Conservation (phyloP, 2,888 invertebrate species). For the Pycnomerus fuliginosus region DNA sequence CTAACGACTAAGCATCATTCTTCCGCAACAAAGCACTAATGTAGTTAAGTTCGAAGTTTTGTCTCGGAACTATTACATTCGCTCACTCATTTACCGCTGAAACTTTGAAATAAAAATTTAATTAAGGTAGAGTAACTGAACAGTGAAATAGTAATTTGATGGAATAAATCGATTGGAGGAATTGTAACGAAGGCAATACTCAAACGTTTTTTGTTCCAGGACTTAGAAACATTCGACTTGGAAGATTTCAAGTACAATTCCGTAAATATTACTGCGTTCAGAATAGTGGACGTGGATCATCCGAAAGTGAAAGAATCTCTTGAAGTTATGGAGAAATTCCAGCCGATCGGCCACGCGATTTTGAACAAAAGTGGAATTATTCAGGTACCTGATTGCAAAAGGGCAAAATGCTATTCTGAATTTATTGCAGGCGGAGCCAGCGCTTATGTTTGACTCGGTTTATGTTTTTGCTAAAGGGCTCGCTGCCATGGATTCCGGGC, state of each 20-base stretch:
- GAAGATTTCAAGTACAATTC: constrained; percentile 93
- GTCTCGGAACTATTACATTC: no score
- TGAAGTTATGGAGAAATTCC: constrained; percentile 85
- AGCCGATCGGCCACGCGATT: constrained; percentile 78
- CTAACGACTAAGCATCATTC: no score
- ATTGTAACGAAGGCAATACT: no score
- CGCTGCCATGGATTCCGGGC: constrained; percentile 69
- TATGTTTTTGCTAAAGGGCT: constrained; percentile 79
- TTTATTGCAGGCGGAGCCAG: constrained; percentile 73
- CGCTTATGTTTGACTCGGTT: constrained; percentile 82
- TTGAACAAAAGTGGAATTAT: constrained; percentile 68
- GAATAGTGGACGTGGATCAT: constrained; percentile 80
- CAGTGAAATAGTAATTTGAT: no score
- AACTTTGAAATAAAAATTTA: no score
- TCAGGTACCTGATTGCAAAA: constrained; percentile 55
- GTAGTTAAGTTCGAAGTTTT: no score
- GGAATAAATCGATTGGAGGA: no score
- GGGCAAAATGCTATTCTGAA: background rate
- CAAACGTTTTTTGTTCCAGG: no score
- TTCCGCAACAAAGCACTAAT: no score
- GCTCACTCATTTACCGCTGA: no score
- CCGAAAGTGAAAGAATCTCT: constrained; percentile 73
- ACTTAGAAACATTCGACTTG: constrained; percentile 82
- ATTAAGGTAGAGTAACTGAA: no score
- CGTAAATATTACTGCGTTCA: constrained; percentile 93